phyloP scores from a whole-genome alignment of 2,113 vertebrate genomes.

The Pelobates fuscus region DNA sequence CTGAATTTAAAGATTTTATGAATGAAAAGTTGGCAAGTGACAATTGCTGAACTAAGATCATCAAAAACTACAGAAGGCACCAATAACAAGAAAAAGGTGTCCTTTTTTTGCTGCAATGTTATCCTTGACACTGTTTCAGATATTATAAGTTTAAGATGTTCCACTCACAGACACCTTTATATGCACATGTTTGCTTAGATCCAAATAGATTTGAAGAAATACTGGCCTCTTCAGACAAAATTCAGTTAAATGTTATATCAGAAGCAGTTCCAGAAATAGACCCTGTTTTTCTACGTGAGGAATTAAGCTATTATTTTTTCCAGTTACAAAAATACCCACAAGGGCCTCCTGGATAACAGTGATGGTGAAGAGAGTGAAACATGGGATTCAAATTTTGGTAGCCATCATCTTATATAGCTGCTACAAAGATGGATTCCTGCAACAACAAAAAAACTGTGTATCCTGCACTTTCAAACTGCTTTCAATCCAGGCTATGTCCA shows the following conservation, averaged over 20 bases:
- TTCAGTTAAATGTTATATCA: neutral
- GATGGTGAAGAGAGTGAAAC: neutral
- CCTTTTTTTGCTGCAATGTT: too few species aligned
- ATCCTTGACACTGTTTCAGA: too few species aligned
- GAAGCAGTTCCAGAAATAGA: neutral
- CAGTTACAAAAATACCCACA: neutral
- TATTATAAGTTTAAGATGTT: too few species aligned
- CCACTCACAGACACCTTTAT: too few species aligned
- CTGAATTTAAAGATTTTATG: neutral
- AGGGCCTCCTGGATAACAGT: neutral
- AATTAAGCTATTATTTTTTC: neutral
- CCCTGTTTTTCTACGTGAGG: neutral
- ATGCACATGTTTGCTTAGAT: too few species aligned
- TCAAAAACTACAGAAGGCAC: too few species aligned
- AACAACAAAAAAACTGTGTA: neutral
- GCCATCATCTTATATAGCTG: neutral
- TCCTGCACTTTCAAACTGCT: neutral
- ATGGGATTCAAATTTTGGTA: neutral
- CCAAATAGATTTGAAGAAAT: neutral
- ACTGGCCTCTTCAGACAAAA: neutral
- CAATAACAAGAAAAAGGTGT: too few species aligned
- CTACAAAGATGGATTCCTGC: neutral
- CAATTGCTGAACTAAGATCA: neutral
- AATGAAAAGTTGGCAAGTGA: neutral
- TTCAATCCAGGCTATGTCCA: neutral